Evolutionary conservation across 2,888 invertebrate species (phyloP).

Genomic region (Eupithecia vulgata): DNA sequence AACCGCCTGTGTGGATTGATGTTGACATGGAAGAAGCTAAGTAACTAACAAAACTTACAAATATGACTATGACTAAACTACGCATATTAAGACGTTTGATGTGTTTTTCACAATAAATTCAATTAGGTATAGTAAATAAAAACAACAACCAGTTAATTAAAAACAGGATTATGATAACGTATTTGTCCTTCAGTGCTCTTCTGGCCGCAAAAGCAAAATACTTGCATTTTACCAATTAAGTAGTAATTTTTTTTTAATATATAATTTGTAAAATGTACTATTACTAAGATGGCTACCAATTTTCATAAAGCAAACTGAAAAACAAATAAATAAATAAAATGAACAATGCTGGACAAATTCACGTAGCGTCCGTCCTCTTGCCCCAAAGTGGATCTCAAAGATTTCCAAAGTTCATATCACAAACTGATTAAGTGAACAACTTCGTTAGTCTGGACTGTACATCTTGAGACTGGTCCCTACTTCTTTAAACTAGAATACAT

Average conservation of each 20-base stretch:
- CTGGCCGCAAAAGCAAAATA: background rate
- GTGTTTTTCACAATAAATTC: no score
- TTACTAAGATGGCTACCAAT: background rate
- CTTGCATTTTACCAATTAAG: background rate
- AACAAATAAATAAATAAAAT: background rate
- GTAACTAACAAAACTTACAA: background rate
- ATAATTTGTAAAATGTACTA: background rate
- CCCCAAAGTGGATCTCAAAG: background rate
- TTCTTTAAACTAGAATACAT: background rate
- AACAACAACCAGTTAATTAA: background rate
- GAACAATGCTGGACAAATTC: background rate
- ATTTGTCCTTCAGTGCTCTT: background rate
- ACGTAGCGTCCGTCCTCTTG: background rate
- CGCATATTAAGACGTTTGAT: background rate
- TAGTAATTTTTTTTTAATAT: no score
- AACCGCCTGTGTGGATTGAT: background rate
- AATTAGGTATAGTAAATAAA: no score
- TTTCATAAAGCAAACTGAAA: no score
- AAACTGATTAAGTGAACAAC: conserved; percentile 3
- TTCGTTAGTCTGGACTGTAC: background rate
- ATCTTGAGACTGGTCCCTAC: background rate
- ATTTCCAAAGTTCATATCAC: background rate
- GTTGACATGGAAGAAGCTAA: background rate
- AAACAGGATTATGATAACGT: background rate
- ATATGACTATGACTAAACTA: background rate